These are phyloP conservation scores for Solea senegalensis DNA, from an alignment of 2,113 vertebrate species.

Conservation along the genomic window DNA sequence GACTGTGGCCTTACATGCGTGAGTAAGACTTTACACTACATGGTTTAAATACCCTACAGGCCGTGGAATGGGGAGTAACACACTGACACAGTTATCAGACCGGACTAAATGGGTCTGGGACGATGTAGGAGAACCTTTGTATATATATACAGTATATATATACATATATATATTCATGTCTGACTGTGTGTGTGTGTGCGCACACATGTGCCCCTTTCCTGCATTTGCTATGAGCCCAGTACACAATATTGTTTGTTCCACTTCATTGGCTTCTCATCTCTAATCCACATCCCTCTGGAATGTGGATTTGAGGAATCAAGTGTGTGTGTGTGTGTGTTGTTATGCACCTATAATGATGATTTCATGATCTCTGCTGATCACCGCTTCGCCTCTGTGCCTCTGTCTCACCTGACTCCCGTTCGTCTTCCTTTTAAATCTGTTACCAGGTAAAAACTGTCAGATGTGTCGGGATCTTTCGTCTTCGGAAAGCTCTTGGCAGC, in stretches of 20 bases:
- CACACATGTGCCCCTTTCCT: slow-evolving; percentile 2
- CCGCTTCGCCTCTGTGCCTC: not conserved
- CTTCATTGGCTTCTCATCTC: slow-evolving; percentile 14
- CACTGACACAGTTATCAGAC: slow-evolving; percentile 79
- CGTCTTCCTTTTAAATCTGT: slow-evolving; percentile 22
- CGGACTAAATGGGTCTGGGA: slow-evolving; percentile 64
- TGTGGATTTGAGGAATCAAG: not conserved
- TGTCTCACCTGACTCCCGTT: slow-evolving; percentile 18
- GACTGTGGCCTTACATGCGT: slow-evolving; percentile 70
- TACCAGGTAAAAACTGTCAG: slow-evolving; percentile 31
- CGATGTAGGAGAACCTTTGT: not conserved
- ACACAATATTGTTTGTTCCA: not conserved
- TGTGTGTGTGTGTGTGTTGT: not conserved
- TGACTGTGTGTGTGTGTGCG: slow-evolving; percentile 12
- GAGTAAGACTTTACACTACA: slow-evolving; percentile 68
- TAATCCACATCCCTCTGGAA: not conserved
- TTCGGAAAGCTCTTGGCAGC: slow-evolving; percentile 50
- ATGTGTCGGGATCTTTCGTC: slow-evolving; percentile 34
- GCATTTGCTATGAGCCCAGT: not conserved
- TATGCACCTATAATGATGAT: not conserved
- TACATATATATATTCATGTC: too few relatives aligned
- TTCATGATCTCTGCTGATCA: not conserved
- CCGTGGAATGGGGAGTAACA: slow-evolving; percentile 52
- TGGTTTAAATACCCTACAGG: slow-evolving; percentile 63
- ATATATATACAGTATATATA: too few relatives aligned